These are phyloP conservation scores for Morone saxatilis DNA, from an alignment of 2,113 vertebrate genomes.

Conservation along the genomic window DNA sequence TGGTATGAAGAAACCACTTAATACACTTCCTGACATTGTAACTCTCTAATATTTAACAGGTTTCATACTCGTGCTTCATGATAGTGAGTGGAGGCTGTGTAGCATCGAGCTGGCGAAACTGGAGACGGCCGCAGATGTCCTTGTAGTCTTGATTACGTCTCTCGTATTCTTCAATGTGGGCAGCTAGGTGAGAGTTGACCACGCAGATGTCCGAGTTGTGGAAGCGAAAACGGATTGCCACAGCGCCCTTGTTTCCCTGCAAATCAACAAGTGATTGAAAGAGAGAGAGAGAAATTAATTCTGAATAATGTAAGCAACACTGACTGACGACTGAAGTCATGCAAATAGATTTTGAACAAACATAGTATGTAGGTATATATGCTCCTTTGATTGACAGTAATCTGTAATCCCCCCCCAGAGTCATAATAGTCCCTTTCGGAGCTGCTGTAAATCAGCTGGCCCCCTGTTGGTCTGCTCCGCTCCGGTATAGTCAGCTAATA, in stretches of 20 bases:
- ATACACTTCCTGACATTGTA: neutral
- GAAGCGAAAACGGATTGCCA: conserved; percentile 93
- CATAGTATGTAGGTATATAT: neutral
- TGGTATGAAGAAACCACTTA: neutral
- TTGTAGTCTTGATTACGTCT: conserved; percentile 96
- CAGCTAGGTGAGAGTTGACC: conserved; percentile 95
- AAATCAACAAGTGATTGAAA: conserved; percentile 10
- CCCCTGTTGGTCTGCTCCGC: too few relatives aligned
- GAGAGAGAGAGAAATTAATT: neutral
- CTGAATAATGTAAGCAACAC: neutral
- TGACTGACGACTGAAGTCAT: neutral
- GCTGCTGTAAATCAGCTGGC: too few relatives aligned
- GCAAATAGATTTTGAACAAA: too few relatives aligned
- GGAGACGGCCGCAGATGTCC: conserved; percentile 94
- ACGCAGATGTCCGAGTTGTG: conserved; percentile 94
- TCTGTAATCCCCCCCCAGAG: too few relatives aligned
- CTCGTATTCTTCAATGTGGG: conserved; percentile 93
- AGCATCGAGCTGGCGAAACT: conserved; percentile 87
- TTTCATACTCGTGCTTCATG: conserved; percentile 91
- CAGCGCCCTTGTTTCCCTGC: conserved; percentile 97
- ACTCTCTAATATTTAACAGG: neutral
- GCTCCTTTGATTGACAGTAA: neutral
- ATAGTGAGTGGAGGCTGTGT: conserved; percentile 88
- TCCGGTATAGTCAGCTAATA: too few relatives aligned
- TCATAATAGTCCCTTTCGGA: too few relatives aligned